These are phyloP conservation scores for Apamea epomidion DNA, from an alignment of 2,888 invertebrate genomes.

Conservation along the genomic window DNA sequence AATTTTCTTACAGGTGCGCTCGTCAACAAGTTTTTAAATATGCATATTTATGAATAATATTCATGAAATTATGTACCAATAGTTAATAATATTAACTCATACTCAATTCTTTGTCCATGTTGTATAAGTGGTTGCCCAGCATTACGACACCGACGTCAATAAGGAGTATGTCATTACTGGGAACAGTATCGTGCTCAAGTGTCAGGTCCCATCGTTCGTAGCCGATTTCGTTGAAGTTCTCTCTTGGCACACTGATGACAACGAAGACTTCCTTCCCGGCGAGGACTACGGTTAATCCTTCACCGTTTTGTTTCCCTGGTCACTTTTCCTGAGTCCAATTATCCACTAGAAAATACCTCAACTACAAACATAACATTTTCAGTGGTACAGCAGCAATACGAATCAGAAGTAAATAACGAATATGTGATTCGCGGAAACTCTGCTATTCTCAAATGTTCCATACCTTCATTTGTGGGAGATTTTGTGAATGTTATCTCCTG, in stretches of 20 bases:
- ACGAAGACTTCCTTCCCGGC: slow-evolving; percentile 93
- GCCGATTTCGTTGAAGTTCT: slow-evolving; percentile 96
- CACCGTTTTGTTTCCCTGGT: slow-evolving; percentile 51
- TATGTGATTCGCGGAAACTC: slow-evolving; percentile 97
- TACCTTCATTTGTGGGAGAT: slow-evolving; percentile 98
- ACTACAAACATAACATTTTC: slow-evolving; percentile 58
- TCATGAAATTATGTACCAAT: slow-evolving; percentile 1
- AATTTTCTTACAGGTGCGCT: slow-evolving; percentile 40
- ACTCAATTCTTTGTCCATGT: slow-evolving; percentile 60
- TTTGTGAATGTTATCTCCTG: slow-evolving; percentile 96
- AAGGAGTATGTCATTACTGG: slow-evolving; percentile 96
- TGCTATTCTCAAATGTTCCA: slow-evolving; percentile 96
- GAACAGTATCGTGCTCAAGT: slow-evolving; percentile 95
- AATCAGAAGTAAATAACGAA: slow-evolving; percentile 97
- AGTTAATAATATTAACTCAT: not conserved
- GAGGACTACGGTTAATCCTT: slow-evolving; percentile 90
- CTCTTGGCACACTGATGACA: slow-evolving; percentile 95
- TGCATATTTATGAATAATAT: slow-evolving; percentile 7
- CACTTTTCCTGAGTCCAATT: slow-evolving; percentile 58
- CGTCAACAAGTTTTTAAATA: slow-evolving; percentile 1
- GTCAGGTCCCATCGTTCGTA: slow-evolving; percentile 96
- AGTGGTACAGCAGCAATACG: slow-evolving; percentile 97
- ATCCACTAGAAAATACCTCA: slow-evolving; percentile 25
- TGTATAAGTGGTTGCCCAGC: slow-evolving; percentile 93
- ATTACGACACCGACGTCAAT: slow-evolving; percentile 95